Evolutionary conservation across 2,888 invertebrate species (phyloP), one percentile per base, ranked within the genome.

Genomic region (Eulithis prunata): DNA sequence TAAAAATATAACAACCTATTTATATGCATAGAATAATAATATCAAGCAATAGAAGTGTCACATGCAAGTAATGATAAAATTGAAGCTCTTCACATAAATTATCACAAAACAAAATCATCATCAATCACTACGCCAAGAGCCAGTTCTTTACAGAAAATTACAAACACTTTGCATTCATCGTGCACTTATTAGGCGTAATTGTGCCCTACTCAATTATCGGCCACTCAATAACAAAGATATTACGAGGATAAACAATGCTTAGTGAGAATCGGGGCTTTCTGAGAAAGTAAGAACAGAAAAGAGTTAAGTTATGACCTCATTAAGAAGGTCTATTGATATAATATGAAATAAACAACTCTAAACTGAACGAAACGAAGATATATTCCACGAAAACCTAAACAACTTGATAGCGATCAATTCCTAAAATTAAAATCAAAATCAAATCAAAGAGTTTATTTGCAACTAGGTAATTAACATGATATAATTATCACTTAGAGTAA

Each of bases 41-140:
- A 6, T 32, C 32, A 32, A 32, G 32, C 32, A 32, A 32, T 32
- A 41, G 6, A 41, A 41, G 10, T 41, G 41, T 8, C 41, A 41
- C 8, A 10, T 41, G 32, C 3, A 32, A 32, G 3, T 32, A 3
- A 32, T 32, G 32, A 32, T 61, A 14, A 11, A 41, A 41, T 11
- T 8, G 41, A 8, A 8, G 41, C 7, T 8, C 1, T 41, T 8
- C 13, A 7, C 21, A 49, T 13, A 32, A 32, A 14, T 49, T 11
- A 12, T 52, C 21, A 1, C 21, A 21, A 21, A 21, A 21, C 21
- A 21, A 53, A 60, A 59, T 13, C 47, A 61, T 46, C 49, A 58
- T 61, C 14, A 61, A 64, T 68, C 68, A 68, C 53, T 32, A 47
- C 32, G 21, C 49, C 57, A 57, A 60, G 57, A 60, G 53, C 49